Evolutionary conservation across 2,797 vertebrate species (phyloP), one percentile per base, ranked within the genome.

Genomic region (Eupleurogrammus muticus): DNA sequence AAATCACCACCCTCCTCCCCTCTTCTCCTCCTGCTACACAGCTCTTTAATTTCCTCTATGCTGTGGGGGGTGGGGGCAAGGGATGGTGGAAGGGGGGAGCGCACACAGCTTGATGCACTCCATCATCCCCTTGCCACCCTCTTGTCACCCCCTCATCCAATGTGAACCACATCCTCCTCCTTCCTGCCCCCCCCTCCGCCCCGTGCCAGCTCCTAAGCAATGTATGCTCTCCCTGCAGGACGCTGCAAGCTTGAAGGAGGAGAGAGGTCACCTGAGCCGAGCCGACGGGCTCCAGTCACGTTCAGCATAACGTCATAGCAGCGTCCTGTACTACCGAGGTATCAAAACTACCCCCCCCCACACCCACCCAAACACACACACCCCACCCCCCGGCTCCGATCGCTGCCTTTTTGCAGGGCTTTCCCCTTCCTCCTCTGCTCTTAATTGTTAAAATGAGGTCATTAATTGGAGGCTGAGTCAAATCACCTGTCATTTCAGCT

Each of bases 41-140:
- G 91, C 89, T 92, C 93, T 94, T 95, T 94, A 93, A 95, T 94
- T 94, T 95, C 93, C 93, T 93, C 85, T 85, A 77, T 91, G 90
- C 92, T 80, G 87, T 87, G 85, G 92, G 93, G 93, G 89, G 84
- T 82, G 79, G 80, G 85, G 83, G 84, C 64, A 75, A 59, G 53
- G 77, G 75, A 68, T 62, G 73, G 47, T 72, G 69, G 75, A 70
- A 59, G 54, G 86, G 83, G 75, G 73, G 74, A 83, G 67, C 66
- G 73, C 52, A 74, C 82, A 70, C 85, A 91, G 87, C 84, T 88
- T 85, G 88, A 91, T 88, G 84, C 85, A 88, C 89, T 93, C 88
- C 88, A 93, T 94, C 94, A 94, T 93, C 88, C 86, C 77, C 73
- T 83, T 86, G 90, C 88, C 87, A 85, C 81, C 79, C 74, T 84